These are phyloP conservation scores for Byasa hedistus DNA, from an alignment of 2,888 invertebrate genomes.

Conservation along the genomic window DNA sequence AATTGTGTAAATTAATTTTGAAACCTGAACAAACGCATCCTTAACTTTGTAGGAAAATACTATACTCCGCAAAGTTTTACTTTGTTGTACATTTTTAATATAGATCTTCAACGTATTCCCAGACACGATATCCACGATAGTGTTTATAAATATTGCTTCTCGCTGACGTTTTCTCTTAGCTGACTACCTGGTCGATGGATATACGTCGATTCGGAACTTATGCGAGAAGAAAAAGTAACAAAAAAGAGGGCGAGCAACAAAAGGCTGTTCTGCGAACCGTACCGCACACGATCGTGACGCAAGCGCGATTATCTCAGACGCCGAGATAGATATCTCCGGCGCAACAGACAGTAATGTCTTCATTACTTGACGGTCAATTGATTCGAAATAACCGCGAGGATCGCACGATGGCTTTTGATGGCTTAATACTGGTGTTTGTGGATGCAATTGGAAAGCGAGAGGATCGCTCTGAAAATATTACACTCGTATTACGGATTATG, in stretches of 20 bases:
- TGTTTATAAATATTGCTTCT: not conserved
- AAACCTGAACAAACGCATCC: no score
- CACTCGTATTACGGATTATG: not conserved
- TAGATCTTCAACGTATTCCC: not conserved
- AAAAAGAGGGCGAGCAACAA: constrained; percentile 33
- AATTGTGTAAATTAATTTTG: no score
- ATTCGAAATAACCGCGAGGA: constrained; percentile 46
- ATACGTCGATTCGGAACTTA: constrained; percentile 1
- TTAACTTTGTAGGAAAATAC: no score
- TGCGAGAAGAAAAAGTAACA: not conserved
- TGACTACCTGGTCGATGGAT: constrained; percentile 18
- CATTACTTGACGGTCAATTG: constrained; percentile 64
- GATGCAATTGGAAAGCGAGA: constrained; percentile 11
- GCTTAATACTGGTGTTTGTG: constrained; percentile 27
- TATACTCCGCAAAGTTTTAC: no score
- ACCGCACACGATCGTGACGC: constrained; percentile 48
- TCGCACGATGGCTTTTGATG: constrained; percentile 22
- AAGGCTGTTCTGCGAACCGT: constrained; percentile 43
- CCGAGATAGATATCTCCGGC: constrained; percentile 52
- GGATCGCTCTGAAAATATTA: not conserved
- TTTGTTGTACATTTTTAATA: no score
- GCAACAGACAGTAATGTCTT: constrained; percentile 66
- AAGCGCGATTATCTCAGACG: constrained; percentile 50
- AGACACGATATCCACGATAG: not conserved
- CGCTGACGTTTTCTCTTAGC: no score